Conservation (phyloP, 2,888 invertebrate species). For the Tipula lateralis region DNA sequence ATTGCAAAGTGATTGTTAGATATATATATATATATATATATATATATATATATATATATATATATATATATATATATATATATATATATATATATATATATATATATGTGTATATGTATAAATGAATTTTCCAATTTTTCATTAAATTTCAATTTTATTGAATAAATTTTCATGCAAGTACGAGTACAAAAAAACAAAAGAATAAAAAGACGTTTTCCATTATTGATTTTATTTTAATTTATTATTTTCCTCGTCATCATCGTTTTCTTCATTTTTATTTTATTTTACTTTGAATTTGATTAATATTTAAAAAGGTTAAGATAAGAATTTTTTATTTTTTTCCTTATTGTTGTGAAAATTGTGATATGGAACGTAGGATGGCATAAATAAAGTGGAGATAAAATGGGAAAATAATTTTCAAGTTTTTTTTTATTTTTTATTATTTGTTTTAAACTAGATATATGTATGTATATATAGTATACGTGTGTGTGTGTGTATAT, state of each 20-base stretch:
- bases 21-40: no score
- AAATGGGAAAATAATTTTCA: constrained; percentile 24
- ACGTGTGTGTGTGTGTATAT: no score
- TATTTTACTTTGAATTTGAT: constrained; percentile 1
- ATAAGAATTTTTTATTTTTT: not conserved
- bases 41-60: no score
- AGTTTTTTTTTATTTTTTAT: not conserved
- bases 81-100: no score
- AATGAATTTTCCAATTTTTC: constrained; percentile 13
- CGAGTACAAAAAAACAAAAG: not conserved
- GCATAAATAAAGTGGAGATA: not conserved
- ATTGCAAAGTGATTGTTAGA: not conserved
- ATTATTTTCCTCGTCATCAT: not conserved
- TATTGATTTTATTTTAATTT: constrained; percentile 24
- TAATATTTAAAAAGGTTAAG: constrained; percentile 24
- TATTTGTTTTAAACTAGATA: not conserved
- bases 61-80: no score
- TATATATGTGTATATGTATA: no score
- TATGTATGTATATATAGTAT: no score
- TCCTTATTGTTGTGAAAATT: constrained; percentile 7
- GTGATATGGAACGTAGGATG: not conserved
- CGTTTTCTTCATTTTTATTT: not conserved
- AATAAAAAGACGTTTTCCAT: not conserved
- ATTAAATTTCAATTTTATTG: constrained; percentile 24
- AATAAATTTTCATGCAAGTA: constrained; percentile 11